Conservation (phyloP, 2,888 invertebrate species). For the Chrysomela aeneicollis region DNA sequence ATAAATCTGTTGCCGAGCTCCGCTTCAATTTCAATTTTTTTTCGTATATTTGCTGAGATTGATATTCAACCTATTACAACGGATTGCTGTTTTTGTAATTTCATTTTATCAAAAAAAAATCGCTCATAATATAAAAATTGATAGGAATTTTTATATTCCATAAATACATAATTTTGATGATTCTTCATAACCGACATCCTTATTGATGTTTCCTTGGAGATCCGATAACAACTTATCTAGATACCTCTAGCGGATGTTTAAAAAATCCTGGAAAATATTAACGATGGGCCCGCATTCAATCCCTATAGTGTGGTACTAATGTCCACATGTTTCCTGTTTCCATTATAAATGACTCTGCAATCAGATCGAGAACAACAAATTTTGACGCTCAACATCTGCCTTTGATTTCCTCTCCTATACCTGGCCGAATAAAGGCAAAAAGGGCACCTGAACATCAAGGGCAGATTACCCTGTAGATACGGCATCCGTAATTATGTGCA, state of each 20-base stretch:
- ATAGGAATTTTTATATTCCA: too few species aligned
- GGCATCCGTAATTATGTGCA: not conserved
- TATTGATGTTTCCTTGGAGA: too few species aligned
- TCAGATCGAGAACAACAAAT: constrained; percentile 35
- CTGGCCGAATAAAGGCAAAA: constrained; percentile 22
- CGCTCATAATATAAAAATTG: too few species aligned
- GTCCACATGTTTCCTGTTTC: constrained; percentile 41
- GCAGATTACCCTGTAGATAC: not conserved
- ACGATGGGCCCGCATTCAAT: not conserved
- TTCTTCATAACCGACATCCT: too few species aligned
- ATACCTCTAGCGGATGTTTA: not conserved
- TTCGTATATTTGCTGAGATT: too few species aligned
- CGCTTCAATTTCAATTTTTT: too few species aligned
- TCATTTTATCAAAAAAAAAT: too few species aligned
- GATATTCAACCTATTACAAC: too few species aligned
- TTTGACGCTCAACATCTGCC: constrained; percentile 37
- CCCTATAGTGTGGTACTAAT: not conserved
- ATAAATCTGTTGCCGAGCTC: too few species aligned
- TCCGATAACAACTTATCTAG: not conserved
- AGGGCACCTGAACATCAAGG: not conserved
- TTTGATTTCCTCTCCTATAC: constrained; percentile 36
- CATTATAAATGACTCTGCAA: constrained; percentile 34
- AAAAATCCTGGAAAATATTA: not conserved
- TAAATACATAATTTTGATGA: too few species aligned
- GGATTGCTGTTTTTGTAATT: too few species aligned